Conservation (phyloP, 2,797 vertebrate species). For the Cryptoprocta ferox region DNA sequence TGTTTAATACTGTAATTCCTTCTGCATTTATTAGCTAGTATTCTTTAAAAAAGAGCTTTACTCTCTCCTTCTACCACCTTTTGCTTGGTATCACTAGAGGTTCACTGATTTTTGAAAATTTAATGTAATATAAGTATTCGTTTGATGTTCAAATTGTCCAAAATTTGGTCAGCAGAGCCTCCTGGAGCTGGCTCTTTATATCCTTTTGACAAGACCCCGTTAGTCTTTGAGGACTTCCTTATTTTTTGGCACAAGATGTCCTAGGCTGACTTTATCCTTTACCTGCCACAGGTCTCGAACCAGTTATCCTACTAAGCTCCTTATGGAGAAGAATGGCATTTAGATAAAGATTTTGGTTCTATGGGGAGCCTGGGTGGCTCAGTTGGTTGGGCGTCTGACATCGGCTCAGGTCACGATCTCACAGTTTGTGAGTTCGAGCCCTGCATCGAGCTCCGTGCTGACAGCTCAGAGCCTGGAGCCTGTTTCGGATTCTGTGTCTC, state of each 20-base stretch:
- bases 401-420: no score
- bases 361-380: not conserved
- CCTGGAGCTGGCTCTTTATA: not conserved
- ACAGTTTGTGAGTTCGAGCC: no score
- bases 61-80: not conserved
- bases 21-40: not conserved
- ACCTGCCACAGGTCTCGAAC: not conserved
- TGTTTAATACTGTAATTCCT: not conserved
- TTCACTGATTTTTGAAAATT: not conserved
- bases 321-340: not conserved
- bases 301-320: not conserved
- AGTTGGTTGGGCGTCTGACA: no score
- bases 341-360: not conserved
- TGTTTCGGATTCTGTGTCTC: no score
- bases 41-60: not conserved
- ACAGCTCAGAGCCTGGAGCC: no score
- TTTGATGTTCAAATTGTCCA: not conserved
- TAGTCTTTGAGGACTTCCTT: conserved; percentile 22
- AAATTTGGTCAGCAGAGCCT: not conserved
- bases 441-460: no score
- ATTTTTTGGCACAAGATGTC: not conserved
- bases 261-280: conserved; percentile 7
- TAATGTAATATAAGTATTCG: not conserved
- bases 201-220: not conserved
- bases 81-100: not conserved